These are phyloP conservation scores for Orthonyx spaldingii DNA, from an alignment of 2,113 vertebrate genomes.

Conservation along the genomic window DNA sequence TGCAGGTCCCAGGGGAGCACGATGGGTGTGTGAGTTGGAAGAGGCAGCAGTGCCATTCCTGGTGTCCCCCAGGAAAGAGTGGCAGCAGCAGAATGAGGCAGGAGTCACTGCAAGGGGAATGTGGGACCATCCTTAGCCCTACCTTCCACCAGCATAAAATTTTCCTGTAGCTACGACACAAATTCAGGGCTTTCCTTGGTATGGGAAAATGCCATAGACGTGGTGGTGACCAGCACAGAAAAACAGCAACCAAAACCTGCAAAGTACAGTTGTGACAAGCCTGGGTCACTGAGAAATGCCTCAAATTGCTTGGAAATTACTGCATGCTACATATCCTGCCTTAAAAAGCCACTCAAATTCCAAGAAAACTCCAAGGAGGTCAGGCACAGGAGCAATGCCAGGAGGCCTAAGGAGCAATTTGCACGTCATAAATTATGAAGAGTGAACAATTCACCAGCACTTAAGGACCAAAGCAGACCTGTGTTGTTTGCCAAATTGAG, in stretches of 20 bases:
- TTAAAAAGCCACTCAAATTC: neutral
- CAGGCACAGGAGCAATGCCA: neutral
- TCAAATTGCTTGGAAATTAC: neutral
- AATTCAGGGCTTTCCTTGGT: neutral
- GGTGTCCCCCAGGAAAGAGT: neutral
- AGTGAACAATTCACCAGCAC: neutral
- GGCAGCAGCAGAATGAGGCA: neutral
- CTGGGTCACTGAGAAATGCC: neutral
- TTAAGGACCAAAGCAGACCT: neutral
- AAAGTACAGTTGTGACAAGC: neutral
- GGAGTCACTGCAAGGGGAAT: neutral
- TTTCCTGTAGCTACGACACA: accelerated
- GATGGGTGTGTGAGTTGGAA: neutral
- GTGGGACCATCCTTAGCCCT: neutral
- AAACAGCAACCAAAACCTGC: neutral
- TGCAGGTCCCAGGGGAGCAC: accelerated
- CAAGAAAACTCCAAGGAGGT: neutral
- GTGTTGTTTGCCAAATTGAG: neutral
- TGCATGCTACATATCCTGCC: neutral
- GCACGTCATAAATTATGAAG: neutral
- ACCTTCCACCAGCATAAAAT: neutral
- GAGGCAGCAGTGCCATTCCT: accelerated
- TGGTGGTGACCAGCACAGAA: neutral
- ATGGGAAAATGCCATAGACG: neutral
- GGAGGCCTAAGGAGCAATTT: neutral